Evolutionary conservation across 2,797 vertebrate genomes (phyloP), one percentile per base, ranked within the genome.

Genomic region (Meda fulgida): DNA sequence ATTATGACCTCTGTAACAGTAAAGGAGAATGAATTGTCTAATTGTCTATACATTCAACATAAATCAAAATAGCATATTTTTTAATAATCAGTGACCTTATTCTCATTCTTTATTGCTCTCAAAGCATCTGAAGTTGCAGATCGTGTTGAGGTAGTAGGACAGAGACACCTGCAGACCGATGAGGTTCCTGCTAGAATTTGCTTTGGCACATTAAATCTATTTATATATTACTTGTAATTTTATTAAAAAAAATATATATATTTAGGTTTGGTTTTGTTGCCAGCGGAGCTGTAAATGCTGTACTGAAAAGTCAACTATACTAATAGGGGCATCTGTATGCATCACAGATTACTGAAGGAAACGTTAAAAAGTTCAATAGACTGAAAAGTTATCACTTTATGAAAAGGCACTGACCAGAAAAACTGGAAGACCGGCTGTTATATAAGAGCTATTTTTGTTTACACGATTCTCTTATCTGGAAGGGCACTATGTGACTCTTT

Each of bases 101-200:
- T 60, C 23, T 40, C 53, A 29, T 40, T 31, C 2, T 60, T 19
- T 60, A 58, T 43, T 71, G n/a, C 36, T 29, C 77, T 79, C 26
- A 79, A 31, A 81, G n/a, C 23, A 7, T 40, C 34, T 26, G n/a
- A 73, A 48, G 21, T n/a, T n/a, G 34, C 55, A 81, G 48, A 81
- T 71, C 18, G 19, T 76, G 43, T 31, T 67, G 72, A 77, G 81
- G 81, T 84, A 84, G 81, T 84, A 84, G 63, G 48, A 83, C 55
- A 67, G 73, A 78, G 82, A 84, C 73, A 67, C 73, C 82, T 70
- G 66, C 63, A 84, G 82, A 67, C 73, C 23, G 11, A 78, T 43
- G 65, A 78, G 23, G 63, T 43, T 79, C 40, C 40, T 66, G 40
- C 43, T 23, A 8, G 10, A 48, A 66, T 31, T 66, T 46, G 3